phyloP scores from a whole-genome alignment of 2,888 invertebrate species.

The Drepanosiphum platanoidis region DNA sequence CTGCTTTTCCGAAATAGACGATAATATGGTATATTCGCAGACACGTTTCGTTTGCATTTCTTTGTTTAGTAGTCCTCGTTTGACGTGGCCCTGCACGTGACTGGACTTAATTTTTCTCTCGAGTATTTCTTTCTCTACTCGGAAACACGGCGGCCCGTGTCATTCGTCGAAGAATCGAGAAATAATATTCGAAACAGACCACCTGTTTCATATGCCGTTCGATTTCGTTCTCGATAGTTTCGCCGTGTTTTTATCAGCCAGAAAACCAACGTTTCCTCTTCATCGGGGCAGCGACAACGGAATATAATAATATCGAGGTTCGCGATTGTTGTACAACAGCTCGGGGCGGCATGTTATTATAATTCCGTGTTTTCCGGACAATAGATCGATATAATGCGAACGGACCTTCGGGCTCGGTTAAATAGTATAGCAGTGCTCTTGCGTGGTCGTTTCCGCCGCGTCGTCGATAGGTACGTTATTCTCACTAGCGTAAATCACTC shows the following conservation, averaged over 20 bases:
- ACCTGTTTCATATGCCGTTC: neutral
- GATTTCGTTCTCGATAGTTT: neutral
- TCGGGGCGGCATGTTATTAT: neutral
- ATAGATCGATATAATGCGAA: neutral
- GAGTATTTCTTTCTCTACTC: neutral
- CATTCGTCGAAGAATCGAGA: too few relatives aligned
- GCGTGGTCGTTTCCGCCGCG: too few relatives aligned
- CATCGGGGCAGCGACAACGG: neutral
- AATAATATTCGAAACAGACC: neutral
- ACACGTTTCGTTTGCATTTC: neutral
- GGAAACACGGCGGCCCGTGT: too few relatives aligned
- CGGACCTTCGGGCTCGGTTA: neutral
- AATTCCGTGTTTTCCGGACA: neutral
- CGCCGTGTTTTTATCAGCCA: neutral
- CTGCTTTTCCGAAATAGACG: neutral
- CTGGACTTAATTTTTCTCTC: neutral
- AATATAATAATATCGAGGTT: too few relatives aligned
- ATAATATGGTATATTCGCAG: neutral
- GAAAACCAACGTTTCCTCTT: neutral
- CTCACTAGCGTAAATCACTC: neutral
- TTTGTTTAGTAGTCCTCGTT: neutral
- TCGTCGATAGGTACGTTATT: neutral
- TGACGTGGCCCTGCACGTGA: neutral
- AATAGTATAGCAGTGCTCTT: neutral
- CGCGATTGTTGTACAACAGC: neutral